Conservation (phyloP, 30 jellyfish, hydroid and myxozoan species). For the Aurelia coerulea region DNA sequence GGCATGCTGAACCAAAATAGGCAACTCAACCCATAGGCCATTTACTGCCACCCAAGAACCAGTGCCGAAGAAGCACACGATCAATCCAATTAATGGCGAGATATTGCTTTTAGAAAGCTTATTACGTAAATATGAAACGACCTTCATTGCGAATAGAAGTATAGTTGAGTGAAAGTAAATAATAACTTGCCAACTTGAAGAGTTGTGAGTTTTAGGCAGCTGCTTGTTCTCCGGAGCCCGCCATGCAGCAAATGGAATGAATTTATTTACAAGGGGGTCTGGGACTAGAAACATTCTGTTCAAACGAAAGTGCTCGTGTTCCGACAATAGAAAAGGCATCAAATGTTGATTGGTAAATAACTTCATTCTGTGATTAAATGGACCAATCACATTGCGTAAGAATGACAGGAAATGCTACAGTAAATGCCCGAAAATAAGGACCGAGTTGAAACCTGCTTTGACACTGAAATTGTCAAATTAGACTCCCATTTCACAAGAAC, state of each 20-base stretch:
- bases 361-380: too few relatives aligned
- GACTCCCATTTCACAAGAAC: too few relatives aligned
- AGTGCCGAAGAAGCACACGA: slow-evolving; percentile 81
- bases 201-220: background rate
- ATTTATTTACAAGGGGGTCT: background rate
- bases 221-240: slow-evolving; percentile 8
- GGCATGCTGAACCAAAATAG: slow-evolving; percentile 64
- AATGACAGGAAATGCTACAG: too few relatives aligned
- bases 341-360: too few relatives aligned
- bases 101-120: slow-evolving; percentile 39
- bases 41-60: slow-evolving; percentile 92
- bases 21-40: slow-evolving; percentile 93
- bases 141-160: background rate
- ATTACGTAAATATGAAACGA: slow-evolving; percentile 27
- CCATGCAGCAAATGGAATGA: slow-evolving; percentile 34
- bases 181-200: too few relatives aligned
- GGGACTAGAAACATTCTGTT: background rate
- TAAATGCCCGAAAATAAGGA: too few relatives aligned
- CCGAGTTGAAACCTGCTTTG: too few relatives aligned
- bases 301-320: background rate
- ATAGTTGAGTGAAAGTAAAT: too few relatives aligned
- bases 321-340: too few relatives aligned
- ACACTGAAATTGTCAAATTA: too few relatives aligned
- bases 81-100: slow-evolving; percentile 47
- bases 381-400: too few relatives aligned